A percentile compares a stretch with the other conserved stretches of the same genome.
Evolutionary conservation across 2,797 vertebrate genomes (phyloP).

Genomic region (Acanthurus leucopareius): DNA sequence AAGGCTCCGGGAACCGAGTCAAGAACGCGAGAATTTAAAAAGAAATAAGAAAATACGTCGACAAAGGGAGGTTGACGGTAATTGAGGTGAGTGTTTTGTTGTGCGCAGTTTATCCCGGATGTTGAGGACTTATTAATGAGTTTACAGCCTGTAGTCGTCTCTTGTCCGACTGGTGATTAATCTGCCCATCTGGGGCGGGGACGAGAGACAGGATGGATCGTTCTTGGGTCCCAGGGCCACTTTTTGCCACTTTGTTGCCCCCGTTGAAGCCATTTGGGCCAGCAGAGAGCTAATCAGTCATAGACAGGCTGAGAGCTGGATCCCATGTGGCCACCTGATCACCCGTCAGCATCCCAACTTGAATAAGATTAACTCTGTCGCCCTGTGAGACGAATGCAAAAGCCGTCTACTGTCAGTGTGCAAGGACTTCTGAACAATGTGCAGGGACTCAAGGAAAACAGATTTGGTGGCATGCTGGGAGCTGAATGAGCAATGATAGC

Average conservation of each 20-base stretch:
- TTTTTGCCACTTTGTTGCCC: constrained; percentile 53
- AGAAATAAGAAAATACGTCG: constrained; percentile 25
- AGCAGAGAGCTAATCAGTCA: constrained; percentile 66
- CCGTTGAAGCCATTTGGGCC: constrained; percentile 61
- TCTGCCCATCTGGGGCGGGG: constrained; percentile 58
- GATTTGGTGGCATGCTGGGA: neutral
- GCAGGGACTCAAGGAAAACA: neutral
- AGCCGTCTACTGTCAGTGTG: neutral
- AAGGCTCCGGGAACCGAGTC: constrained; percentile 25
- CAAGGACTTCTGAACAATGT: neutral
- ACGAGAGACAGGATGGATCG: constrained; percentile 48
- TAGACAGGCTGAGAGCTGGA: constrained; percentile 28
- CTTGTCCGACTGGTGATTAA: constrained; percentile 60
- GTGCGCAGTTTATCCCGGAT: constrained; percentile 25
- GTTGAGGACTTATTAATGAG: constrained; percentile 58
- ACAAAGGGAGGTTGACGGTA: constrained; percentile 20
- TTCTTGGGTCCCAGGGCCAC: constrained; percentile 24
- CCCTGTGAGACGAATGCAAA: constrained; percentile 4
- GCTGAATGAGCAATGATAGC: neutral
- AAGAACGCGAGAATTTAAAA: neutral
- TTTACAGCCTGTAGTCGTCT: constrained; percentile 52
- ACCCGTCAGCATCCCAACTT: constrained; percentile 17
- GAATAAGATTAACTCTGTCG: constrained; percentile 21
- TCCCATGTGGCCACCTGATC: constrained; percentile 53
- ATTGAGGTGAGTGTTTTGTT: constrained; percentile 38